Evolutionary conservation across 2,797 vertebrate genomes (phyloP).

Genomic region (Nyctibius grandis): DNA sequence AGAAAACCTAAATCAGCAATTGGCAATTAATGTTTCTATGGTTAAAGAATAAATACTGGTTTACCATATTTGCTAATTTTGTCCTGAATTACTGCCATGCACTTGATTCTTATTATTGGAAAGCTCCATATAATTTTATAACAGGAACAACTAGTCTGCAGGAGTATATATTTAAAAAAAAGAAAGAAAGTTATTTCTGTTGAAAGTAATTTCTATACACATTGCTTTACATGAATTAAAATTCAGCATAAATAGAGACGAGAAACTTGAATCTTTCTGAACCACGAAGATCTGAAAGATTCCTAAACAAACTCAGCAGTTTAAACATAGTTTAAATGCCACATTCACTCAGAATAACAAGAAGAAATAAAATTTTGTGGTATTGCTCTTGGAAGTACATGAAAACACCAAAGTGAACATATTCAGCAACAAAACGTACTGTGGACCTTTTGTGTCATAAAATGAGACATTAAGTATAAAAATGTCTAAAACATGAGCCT

Average conservation of each 20-base stretch:
- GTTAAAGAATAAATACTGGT: constrained; percentile 2
- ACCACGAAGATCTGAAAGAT: constrained; percentile 42
- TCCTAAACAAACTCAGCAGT: constrained; percentile 43
- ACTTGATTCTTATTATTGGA: background rate
- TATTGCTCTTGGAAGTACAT: constrained; percentile 72
- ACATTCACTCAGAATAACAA: constrained; percentile 59
- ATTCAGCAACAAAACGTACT: constrained; percentile 58
- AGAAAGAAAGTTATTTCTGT: constrained; percentile 24
- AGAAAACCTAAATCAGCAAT: background rate
- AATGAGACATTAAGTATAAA: constrained; percentile 21
- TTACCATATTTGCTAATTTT: background rate
- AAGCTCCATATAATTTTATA: background rate
- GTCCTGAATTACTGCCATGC: background rate
- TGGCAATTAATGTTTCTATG: background rate
- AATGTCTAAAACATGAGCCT: constrained; percentile 44
- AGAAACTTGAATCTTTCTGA: constrained; percentile 52
- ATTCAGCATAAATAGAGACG: constrained; percentile 2
- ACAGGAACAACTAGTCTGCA: background rate
- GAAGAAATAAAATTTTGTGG: constrained; percentile 58
- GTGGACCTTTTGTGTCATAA: constrained; percentile 16
- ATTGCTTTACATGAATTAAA: constrained; percentile 16
- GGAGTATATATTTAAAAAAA: background rate
- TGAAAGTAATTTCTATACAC: background rate
- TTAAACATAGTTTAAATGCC: constrained; percentile 26
- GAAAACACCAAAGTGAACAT: constrained; percentile 46